These are phyloP conservation scores for Poecilus cupreus DNA, from an alignment of 2,888 invertebrate species.

Conservation along the genomic window DNA sequence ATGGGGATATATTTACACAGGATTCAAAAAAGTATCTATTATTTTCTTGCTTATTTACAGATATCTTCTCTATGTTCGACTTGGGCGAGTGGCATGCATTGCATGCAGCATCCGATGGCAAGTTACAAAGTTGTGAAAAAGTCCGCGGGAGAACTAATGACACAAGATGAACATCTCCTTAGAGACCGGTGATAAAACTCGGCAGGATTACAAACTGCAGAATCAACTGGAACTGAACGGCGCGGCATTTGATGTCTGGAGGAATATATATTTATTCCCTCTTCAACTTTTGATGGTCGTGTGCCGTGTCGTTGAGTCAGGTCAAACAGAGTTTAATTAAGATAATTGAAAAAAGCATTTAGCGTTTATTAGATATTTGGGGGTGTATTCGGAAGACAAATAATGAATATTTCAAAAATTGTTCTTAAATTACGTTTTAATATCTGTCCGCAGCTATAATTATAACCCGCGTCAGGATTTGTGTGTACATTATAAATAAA, in stretches of 20 bases:
- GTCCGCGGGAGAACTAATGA: conserved; percentile 51
- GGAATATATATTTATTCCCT: too few relatives aligned
- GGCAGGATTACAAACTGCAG: conserved; percentile 56
- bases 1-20: too few relatives aligned
- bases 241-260: background rate
- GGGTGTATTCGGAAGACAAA: background rate
- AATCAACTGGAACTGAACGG: conserved; percentile 51
- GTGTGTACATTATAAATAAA: background rate
- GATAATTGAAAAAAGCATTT: background rate
- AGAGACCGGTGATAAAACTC: conserved; percentile 55
- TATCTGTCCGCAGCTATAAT: conserved; percentile 14
- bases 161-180: conserved; percentile 54
- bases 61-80: too few relatives aligned
- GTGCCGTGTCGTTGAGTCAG: too few relatives aligned
- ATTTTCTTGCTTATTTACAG: too few relatives aligned
- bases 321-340: too few relatives aligned
- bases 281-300: too few relatives aligned
- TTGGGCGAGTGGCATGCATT: too few relatives aligned
- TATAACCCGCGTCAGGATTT: conserved; percentile 1
- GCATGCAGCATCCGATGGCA: conserved; percentile 48
- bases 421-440: conserved; percentile 20
- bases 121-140: conserved; percentile 55
- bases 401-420: conserved; percentile 27
- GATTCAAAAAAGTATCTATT: too few relatives aligned
- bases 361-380: background rate